Percentiles rank a stretch among this genome's conserved stretches.
Conservation (phyloP, 1,140 invertebrate genomes). For the Globodera rostochiensis region DNA sequence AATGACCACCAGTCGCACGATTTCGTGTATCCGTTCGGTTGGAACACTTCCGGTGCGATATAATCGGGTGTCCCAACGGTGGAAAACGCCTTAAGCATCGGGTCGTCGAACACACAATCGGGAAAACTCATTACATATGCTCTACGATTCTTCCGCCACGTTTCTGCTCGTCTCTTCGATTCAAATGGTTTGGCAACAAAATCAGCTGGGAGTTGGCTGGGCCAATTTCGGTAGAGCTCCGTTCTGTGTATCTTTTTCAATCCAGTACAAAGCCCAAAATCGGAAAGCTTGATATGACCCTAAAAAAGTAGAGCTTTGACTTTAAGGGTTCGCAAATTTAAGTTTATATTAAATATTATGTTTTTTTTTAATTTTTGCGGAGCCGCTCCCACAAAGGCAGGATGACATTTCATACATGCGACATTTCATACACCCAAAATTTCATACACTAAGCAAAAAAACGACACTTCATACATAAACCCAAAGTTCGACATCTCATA, state of each 20-base stretch:
- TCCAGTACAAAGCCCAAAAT: slow-evolving; percentile 98
- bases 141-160: slow-evolving; percentile 92
- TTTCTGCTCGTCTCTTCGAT: slow-evolving; percentile 92
- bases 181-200: slow-evolving; percentile 80
- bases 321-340: background rate
- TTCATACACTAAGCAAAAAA: no score
- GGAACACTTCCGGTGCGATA: slow-evolving; percentile 94
- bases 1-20: slow-evolving; percentile 99
- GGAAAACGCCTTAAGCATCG: slow-evolving; percentile 72
- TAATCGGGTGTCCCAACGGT: slow-evolving; percentile 99
- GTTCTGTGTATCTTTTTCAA: slow-evolving; percentile 98
- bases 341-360: background rate
- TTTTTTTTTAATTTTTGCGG: no score
- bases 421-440: no score
- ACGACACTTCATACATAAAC: no score
- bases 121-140: slow-evolving; percentile 74
- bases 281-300: slow-evolving; percentile 96
- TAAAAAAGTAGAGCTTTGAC: slow-evolving; percentile 51
- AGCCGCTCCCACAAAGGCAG: no score
- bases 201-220: slow-evolving; percentile 71
- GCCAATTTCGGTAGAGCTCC: slow-evolving; percentile 97
- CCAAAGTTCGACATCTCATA: no score
- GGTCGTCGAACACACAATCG: slow-evolving; percentile 1
- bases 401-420: no score
- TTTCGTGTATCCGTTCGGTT: slow-evolving; percentile 94